A percentile compares a stretch with the other conserved stretches of the same genome.
Evolutionary conservation across 2,888 invertebrate genomes (phyloP).

Genomic region (Anodontia alba): DNA sequence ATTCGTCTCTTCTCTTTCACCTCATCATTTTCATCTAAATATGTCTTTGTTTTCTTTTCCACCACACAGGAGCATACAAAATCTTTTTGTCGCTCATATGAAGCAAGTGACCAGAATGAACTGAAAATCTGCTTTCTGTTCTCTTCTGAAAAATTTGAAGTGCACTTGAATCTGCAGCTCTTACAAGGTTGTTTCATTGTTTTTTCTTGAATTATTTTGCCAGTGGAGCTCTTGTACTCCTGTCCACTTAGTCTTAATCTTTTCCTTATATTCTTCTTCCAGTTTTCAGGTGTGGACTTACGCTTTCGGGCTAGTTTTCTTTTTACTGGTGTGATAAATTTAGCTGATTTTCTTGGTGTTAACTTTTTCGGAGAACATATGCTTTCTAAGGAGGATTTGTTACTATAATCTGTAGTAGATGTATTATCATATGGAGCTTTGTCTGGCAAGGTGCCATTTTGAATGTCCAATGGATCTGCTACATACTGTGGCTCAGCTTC

Average conservation of each 20-base stretch:
- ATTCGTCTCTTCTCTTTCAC: conserved; percentile 2
- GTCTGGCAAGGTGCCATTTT: no score
- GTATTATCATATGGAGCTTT: no score
- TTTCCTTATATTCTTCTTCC: no score
- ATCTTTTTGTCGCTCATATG: no score
- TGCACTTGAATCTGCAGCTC: conserved; percentile 24
- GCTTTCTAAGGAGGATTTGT: neutral
- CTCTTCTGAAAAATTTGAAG: conserved; percentile 19
- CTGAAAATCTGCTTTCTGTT: no score
- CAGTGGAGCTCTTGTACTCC: conserved; percentile 22
- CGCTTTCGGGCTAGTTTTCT: no score
- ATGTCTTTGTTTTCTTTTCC: no score
- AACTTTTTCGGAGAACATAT: neutral
- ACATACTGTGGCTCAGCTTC: no score
- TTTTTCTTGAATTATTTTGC: conserved; percentile 13
- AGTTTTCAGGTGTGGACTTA: no score
- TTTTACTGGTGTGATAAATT: conserved; percentile 1
- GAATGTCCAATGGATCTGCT: no score
- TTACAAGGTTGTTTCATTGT: conserved; percentile 3
- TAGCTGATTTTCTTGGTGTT: conserved; percentile 17
- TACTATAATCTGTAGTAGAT: neutral
- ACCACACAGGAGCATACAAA: conserved; percentile 19
- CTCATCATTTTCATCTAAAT: conserved; percentile 6
- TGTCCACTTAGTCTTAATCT: conserved; percentile 12
- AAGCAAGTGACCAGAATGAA: no score